phyloP scores from a whole-genome alignment of 2,888 invertebrate genomes.

The Endomychus coccineus region DNA sequence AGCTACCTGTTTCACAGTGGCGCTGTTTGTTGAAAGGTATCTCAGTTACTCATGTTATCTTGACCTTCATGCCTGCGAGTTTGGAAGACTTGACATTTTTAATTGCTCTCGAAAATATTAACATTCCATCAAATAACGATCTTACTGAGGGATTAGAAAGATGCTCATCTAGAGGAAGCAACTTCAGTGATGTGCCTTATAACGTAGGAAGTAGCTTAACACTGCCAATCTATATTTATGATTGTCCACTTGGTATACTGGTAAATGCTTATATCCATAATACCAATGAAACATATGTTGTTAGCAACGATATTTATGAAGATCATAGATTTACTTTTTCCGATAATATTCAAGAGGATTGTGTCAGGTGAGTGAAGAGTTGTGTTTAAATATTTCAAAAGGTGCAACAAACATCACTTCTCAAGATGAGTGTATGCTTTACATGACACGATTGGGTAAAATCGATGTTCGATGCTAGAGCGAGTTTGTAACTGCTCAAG shows the following conservation, averaged over 20 bases:
- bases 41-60: conserved; percentile 53
- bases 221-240: conserved; percentile 59
- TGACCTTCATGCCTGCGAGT: conserved; percentile 59
- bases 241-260: conserved; percentile 54
- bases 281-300: conserved; percentile 22
- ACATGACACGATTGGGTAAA: too few relatives aligned
- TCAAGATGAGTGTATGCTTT: too few relatives aligned
- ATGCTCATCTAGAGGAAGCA: conserved; percentile 34
- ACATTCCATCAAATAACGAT: conserved; percentile 29
- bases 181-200: conserved; percentile 38
- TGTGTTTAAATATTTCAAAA: too few relatives aligned
- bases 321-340: conserved; percentile 47
- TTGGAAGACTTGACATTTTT: conserved; percentile 45
- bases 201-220: conserved; percentile 31
- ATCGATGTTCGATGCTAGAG: too few relatives aligned
- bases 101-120: conserved; percentile 28
- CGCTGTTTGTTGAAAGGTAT: conserved; percentile 60
- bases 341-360: conserved; percentile 37
- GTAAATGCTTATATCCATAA: conserved; percentile 47
- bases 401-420: too few relatives aligned
- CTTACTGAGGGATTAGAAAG: conserved; percentile 26
- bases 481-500: too few relatives aligned
- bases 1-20: conserved; percentile 44
- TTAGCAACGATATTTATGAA: conserved; percentile 46
- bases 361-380: conserved; percentile 29